A percentile compares a stretch with the other conserved stretches of the same genome.
These are phyloP conservation scores for Corythucha ciliata DNA, from an alignment of 2,888 invertebrate genomes.

Conservation along the genomic window DNA sequence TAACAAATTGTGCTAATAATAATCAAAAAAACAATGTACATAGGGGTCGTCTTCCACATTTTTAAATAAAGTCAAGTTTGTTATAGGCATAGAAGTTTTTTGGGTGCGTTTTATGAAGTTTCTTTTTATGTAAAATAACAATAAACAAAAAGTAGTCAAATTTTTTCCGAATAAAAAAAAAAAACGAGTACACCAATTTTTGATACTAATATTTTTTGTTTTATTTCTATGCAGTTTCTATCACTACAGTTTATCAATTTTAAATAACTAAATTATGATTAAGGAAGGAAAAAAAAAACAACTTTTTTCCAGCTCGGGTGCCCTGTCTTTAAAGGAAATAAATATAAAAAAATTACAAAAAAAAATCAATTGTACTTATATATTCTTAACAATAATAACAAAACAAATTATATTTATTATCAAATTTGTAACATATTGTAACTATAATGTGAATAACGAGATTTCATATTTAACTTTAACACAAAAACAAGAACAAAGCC, in stretches of 20 bases:
- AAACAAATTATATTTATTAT: conserved; percentile 27
- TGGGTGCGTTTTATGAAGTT: conserved; percentile 16
- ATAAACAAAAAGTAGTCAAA: not conserved
- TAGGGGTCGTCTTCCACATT: conserved; percentile 35
- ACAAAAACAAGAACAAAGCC: too few species aligned
- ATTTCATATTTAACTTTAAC: conserved; percentile 30
- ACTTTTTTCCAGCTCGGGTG: conserved; percentile 23
- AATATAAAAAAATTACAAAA: too few species aligned
- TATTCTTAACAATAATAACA: conserved; percentile 22
- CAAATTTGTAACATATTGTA: conserved; percentile 29
- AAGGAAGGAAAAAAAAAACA: too few species aligned
- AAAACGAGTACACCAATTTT: conserved; percentile 25
- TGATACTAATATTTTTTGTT: conserved; percentile 24
- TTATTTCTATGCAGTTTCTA: too few species aligned
- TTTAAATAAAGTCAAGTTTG: conserved; percentile 18
- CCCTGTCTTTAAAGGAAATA: not conserved
- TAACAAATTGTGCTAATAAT: too few species aligned
- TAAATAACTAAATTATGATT: too few species aligned
- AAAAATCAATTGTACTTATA: too few species aligned
- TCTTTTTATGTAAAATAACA: not conserved
- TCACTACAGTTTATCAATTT: too few species aligned
- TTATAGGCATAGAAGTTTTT: conserved; percentile 17
- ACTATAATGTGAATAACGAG: conserved; percentile 28
- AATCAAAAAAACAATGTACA: conserved; percentile 27
- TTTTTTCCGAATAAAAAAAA: conserved; percentile 6